phyloP scores from a whole-genome alignment of 2,797 vertebrate species.

The Denticeps clupeoides region DNA sequence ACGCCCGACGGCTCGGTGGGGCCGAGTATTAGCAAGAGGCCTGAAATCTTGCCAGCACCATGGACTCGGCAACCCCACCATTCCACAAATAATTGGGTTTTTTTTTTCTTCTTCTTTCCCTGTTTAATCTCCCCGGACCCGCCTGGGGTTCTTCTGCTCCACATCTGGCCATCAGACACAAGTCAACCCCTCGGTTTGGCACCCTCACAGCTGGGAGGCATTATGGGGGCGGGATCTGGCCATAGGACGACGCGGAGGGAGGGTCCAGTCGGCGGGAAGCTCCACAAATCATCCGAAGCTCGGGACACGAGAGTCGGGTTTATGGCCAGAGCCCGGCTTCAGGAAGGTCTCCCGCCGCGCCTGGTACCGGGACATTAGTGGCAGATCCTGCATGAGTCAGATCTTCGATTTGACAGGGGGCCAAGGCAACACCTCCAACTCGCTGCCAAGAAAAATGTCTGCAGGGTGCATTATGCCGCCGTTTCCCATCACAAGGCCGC shows the following conservation, averaged over 20 bases:
- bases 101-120: too few relatives aligned
- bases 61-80: not conserved
- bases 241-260: conserved; percentile 5
- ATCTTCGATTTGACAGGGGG: too few relatives aligned
- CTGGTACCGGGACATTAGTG: too few relatives aligned
- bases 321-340: too few relatives aligned
- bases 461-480: too few relatives aligned
- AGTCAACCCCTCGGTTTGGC: conserved; percentile 9
- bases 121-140: conserved; percentile 17
- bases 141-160: conserved; percentile 14
- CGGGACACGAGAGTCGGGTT: not conserved
- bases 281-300: not conserved
- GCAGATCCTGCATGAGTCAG: too few relatives aligned
- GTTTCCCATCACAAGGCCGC: too few relatives aligned
- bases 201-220: conserved; percentile 37
- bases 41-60: conserved; percentile 6
- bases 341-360: too few relatives aligned
- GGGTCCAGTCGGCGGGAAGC: conserved; percentile 1
- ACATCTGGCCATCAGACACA: conserved; percentile 33
- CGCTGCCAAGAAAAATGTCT: too few relatives aligned
- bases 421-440: too few relatives aligned
- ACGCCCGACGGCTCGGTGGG: conserved; percentile 2
- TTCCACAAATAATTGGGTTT: conserved; percentile 16
- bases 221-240: conserved; percentile 12
- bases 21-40: conserved; percentile 19